Evolutionary conservation across 1,140 invertebrate genomes (phyloP).

Genomic region (Scaptomyza montana): DNA sequence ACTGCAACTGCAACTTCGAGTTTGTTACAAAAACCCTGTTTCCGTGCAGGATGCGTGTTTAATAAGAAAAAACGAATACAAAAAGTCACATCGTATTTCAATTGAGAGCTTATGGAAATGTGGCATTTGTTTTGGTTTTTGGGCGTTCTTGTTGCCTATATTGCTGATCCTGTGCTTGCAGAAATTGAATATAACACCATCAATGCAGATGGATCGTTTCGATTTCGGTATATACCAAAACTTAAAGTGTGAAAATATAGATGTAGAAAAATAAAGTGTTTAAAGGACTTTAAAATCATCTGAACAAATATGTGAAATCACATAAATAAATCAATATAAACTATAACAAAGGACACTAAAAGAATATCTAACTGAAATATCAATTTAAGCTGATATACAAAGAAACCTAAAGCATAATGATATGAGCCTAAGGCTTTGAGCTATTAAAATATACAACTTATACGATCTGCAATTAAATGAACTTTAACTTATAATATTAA

Average conservation of each 20-base stretch:
- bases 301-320: too few species aligned
- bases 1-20: neutral
- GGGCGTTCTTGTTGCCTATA: conserved; percentile 46
- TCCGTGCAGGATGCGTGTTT: conserved; percentile 34
- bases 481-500: too few species aligned
- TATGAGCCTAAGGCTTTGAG: too few species aligned
- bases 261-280: neutral
- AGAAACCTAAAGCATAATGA: too few species aligned
- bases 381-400: too few species aligned
- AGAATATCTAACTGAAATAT: too few species aligned
- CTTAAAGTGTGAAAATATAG: neutral
- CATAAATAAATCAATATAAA: too few species aligned
- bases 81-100: conserved; percentile 3
- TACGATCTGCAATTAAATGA: too few species aligned
- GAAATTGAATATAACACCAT: conserved; percentile 85
- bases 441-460: too few species aligned
- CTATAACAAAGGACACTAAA: too few species aligned
- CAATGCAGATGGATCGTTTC: conserved; percentile 87
- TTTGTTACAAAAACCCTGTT: neutral
- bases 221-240: conserved; percentile 85
- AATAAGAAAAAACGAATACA: conserved; percentile 8
- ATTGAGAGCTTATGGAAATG: conserved; percentile 50
- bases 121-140: conserved; percentile 33
- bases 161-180: conserved; percentile 40
- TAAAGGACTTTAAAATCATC: neutral